Percentiles rank a stretch among this genome's conserved stretches.
These are phyloP conservation scores for Mastomys coucha DNA, from an alignment of 2,113 vertebrate species.

Conservation along the genomic window DNA sequence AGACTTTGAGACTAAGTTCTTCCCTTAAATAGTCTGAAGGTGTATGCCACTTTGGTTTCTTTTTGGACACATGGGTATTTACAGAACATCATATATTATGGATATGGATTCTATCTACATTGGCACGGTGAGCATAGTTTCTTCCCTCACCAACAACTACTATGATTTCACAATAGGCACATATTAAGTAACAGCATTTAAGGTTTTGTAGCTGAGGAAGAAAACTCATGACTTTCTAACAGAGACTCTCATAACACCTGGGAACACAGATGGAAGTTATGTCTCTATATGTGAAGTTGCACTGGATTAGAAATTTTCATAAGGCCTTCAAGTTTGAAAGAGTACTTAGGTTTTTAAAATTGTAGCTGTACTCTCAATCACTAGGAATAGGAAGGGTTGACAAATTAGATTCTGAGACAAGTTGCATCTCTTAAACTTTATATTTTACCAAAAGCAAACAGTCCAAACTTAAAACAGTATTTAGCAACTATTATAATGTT, in stretches of 20 bases:
- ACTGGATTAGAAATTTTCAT: neutral
- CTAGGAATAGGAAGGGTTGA: neutral
- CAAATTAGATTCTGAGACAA: slow-evolving; percentile 13
- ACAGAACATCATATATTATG: neutral
- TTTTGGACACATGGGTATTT: neutral
- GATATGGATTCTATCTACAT: neutral
- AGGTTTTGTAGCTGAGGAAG: neutral
- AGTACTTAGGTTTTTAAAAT: neutral
- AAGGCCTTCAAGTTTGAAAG: neutral
- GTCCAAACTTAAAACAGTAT: neutral
- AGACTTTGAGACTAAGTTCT: neutral
- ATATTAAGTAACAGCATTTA: neutral
- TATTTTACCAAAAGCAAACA: slow-evolving; percentile 23
- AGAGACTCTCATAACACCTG: neutral
- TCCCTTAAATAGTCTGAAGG: neutral
- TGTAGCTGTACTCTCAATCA: neutral
- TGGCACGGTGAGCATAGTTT: neutral
- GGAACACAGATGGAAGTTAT: slow-evolving; percentile 33
- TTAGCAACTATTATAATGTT: neutral
- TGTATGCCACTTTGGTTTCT: neutral
- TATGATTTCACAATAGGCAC: neutral
- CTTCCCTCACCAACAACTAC: neutral
- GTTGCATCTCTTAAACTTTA: slow-evolving; percentile 19
- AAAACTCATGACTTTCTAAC: neutral
- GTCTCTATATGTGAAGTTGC: neutral